Evolutionary conservation across 1,140 invertebrate species (phyloP).

Genomic region (Cyclargus thomasi): DNA sequence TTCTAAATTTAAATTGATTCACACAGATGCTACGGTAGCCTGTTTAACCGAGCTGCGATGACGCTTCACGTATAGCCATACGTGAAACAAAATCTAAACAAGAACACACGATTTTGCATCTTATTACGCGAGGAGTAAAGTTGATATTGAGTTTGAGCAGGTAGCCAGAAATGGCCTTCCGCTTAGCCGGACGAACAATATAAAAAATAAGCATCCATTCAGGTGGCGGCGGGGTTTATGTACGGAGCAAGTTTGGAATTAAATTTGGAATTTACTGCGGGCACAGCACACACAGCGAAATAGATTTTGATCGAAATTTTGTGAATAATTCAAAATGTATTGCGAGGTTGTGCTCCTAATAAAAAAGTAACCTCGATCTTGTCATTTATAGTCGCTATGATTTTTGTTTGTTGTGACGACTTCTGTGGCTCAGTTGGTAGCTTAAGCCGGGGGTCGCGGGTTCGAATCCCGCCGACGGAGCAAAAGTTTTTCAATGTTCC

Average conservation of each 20-base stretch:
- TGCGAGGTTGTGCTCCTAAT: too few relatives aligned
- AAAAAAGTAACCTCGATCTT: too few relatives aligned
- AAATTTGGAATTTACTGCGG: conserved; percentile 24
- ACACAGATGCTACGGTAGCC: conserved; percentile 16
- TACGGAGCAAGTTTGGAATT: conserved; percentile 31
- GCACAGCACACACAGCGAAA: neutral
- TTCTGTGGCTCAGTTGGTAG: too few relatives aligned
- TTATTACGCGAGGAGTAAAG: conserved; percentile 11
- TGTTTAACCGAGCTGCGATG: conserved; percentile 32
- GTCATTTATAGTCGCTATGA: too few relatives aligned
- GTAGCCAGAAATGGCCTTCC: conserved; percentile 29
- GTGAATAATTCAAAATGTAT: neutral
- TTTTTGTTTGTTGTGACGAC: too few relatives aligned
- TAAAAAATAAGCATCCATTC: conserved; percentile 43
- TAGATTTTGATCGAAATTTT: neutral
- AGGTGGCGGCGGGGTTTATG: conserved; percentile 29
- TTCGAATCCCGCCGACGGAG: too few relatives aligned
- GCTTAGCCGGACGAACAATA: conserved; percentile 35
- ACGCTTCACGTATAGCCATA: conserved; percentile 40
- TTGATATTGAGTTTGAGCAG: conserved; percentile 14
- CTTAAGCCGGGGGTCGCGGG: too few relatives aligned
- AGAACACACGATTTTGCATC: conserved; percentile 19
- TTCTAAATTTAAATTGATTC: conserved; percentile 15
- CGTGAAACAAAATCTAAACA: conserved; percentile 26
- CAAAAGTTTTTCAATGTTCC: too few relatives aligned